Base-by-base conservation (phyloP, 2,888 invertebrate genomes). In the Marronus borbonicus region DNA sequence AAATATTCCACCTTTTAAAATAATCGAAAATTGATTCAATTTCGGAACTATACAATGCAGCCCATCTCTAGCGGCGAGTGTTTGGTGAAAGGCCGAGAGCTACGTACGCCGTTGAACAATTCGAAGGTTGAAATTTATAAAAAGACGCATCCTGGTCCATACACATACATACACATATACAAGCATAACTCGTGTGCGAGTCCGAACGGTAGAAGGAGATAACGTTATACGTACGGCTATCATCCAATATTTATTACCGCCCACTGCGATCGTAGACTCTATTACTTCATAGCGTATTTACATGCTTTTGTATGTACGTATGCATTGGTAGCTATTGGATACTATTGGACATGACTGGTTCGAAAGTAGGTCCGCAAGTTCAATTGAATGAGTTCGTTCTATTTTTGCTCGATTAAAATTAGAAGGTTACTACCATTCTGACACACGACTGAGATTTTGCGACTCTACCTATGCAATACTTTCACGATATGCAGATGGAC, bases 121-220 rank as follows among this genome's bases (percentile, higher is more conserved):
- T 83, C 82, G 85, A 86, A 85, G 85, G 86, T 85, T 85, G 81
- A 82, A 81, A 81, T 83, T 81, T 83, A 85, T 84, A 84, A 83
- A 84, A 85, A 85, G 85, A 83, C 81, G 85, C 84, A 84, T 85
- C 85, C 85, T 85, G 85, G 85, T 84, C 84, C 83, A 79, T 44
- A 66, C 58, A 50, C 58, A 55, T 55, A 31, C 28, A 50, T 24
- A 58, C 10, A 36, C 28, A 5, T 36, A 24, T 28, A 50, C 49
- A 58, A 1, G 17, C 28, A 12, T 24, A 7, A 12, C 20, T 72
- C n/a, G 55, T 58, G 55, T 55, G 55, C 39, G 68, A 50, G 49
- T 50, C 10, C 24, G 69, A 31, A 17, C n/a, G 20, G 17, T 14
- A 28, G 39, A 55, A 36, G 17, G 72, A 72, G 55, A 72, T 17